phyloP scores from a whole-genome alignment of 2,888 invertebrate species.

The Xestia c-nigrum region DNA sequence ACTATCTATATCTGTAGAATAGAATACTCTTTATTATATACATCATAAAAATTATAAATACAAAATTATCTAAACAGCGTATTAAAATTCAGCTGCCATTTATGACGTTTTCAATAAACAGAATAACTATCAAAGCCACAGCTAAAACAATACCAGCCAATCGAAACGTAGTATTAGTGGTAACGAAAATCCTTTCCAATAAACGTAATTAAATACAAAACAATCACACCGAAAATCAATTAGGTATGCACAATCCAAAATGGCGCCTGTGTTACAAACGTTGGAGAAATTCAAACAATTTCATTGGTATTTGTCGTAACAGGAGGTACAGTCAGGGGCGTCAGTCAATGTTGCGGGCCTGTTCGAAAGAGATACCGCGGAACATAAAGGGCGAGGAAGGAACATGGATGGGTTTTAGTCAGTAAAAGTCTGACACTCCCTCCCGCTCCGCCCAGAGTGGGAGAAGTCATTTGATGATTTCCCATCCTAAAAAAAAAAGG shows the following conservation, averaged over 20 bases:
- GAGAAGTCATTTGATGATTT: too few relatives aligned
- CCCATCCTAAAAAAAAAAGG: too few relatives aligned
- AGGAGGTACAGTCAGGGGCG: slow-evolving; percentile 8
- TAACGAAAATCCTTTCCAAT: slow-evolving; percentile 33
- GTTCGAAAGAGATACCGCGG: too few relatives aligned
- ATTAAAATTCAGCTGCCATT: not conserved
- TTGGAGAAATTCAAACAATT: slow-evolving; percentile 50
- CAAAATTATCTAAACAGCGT: not conserved
- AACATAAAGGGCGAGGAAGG: too few relatives aligned
- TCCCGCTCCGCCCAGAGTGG: too few relatives aligned
- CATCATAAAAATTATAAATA: too few relatives aligned
- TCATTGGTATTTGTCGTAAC: slow-evolving; percentile 45
- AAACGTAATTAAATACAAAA: slow-evolving; percentile 46
- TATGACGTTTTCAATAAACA: not conserved
- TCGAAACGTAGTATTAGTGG: not conserved
- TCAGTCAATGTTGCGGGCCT: too few relatives aligned
- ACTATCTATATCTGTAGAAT: not conserved
- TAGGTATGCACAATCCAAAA: slow-evolving; percentile 48
- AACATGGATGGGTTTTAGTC: too few relatives aligned
- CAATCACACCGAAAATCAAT: slow-evolving; percentile 40
- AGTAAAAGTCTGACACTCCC: too few relatives aligned
- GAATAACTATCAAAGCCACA: slow-evolving; percentile 4
- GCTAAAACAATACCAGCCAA: slow-evolving; percentile 1
- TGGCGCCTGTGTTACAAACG: slow-evolving; percentile 31
- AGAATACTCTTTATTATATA: too few relatives aligned